phyloP scores from a whole-genome alignment of 2,888 invertebrate species.

The Acleris holmiana region DNA sequence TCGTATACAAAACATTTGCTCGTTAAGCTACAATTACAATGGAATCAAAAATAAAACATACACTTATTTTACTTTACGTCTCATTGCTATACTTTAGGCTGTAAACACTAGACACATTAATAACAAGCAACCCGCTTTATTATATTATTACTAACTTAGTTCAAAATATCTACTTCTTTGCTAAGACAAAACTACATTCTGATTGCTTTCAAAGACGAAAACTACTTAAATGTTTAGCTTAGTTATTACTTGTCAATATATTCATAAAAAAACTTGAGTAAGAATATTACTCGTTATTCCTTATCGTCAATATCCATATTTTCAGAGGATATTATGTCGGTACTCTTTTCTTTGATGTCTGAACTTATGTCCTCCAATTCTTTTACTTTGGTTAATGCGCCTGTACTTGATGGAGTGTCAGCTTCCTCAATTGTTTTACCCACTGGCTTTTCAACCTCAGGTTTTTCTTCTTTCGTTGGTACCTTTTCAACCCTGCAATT shows the following conservation, averaged over 20 bases:
- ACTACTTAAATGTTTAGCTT: constrained; percentile 28
- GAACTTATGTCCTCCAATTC: constrained; percentile 18
- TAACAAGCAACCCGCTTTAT: too few species aligned
- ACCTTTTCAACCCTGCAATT: constrained; percentile 51
- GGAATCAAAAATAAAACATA: too few species aligned
- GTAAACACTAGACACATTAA: too few species aligned
- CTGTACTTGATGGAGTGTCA: constrained; percentile 19
- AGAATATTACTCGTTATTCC: constrained; percentile 47
- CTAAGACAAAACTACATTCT: too few species aligned
- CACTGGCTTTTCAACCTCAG: constrained; percentile 33
- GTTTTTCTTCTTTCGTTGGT: constrained; percentile 45
- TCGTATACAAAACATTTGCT: too few species aligned
- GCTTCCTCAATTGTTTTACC: constrained; percentile 27
- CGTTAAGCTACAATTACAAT: too few species aligned
- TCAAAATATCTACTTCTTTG: too few species aligned
- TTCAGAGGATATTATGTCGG: constrained; percentile 54
- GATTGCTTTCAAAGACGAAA: not conserved
- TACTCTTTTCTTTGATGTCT: constrained; percentile 40
- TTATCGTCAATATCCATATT: constrained; percentile 69
- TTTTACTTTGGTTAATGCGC: constrained; percentile 41
- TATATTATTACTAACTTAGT: too few species aligned
- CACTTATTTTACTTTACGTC: too few species aligned
- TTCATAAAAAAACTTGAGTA: constrained; percentile 10
- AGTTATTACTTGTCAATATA: constrained; percentile 20
- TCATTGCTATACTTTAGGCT: too few species aligned